Evolutionary conservation across 2,113 vertebrate species (phyloP), one percentile per base, ranked within the genome.

Genomic region (Brachyhypopomus occidentalis): DNA sequence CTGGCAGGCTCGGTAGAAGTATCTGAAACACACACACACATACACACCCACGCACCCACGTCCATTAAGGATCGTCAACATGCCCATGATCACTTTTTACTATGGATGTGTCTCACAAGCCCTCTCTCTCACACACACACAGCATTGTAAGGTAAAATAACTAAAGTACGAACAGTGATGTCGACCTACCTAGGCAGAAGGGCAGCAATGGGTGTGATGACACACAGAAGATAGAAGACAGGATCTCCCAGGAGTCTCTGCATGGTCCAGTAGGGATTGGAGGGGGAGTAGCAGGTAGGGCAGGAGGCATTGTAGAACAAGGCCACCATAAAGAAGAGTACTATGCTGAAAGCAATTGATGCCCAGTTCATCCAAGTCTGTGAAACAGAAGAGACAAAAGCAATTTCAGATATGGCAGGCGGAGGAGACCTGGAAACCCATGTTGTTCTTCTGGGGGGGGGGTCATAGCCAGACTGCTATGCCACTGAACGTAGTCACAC

Each of bases 281-380:
- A 99, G 3, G 98, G 97, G 66, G 96, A 92, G 88, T 94, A 96
- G 88, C 98, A 99, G 2, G 93, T 92, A 0, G 96, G 94, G 77
- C 98, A 99, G 74, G 95, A 95, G 58, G 94, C 88, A 9, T 97
- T 98, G 90, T 98, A 99, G 88, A 95, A 91, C 87, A 99, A 90
- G 45, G 96, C 96, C 89, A 98, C 96, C 0, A 89, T 88, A 86
- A 98, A 96, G 92, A 98, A 99, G 0, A 99, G 85, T 19, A 90
- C 55, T 0, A 96, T 80, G 66, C 98, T 99, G 93, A 98, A 96
- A 87, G 88, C 76, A 80, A 97, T 96, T 0, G 96, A 96, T 16
- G 91, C 88, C 95, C 96, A 96, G 93, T 99, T 96, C 84, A 99
- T 91, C 94, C 96, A 97, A n/a, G 98, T 99, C 98, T 99, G 72